Evolutionary conservation across 2,888 invertebrate species (phyloP).

Genomic region (Polydrusus pterygomalis): DNA sequence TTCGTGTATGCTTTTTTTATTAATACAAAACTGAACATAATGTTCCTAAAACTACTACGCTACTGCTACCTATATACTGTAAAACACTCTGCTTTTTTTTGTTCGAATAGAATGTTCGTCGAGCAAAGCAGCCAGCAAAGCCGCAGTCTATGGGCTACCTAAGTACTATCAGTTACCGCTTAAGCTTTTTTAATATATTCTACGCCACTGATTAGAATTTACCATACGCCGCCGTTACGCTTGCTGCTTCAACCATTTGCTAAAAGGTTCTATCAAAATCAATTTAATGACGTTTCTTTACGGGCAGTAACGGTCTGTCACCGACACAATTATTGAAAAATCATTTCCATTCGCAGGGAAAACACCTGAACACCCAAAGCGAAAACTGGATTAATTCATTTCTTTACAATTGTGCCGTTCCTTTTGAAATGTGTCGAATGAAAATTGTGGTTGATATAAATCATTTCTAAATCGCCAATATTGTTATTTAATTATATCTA

Average conservation of each 20-base stretch:
- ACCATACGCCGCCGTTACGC: neutral
- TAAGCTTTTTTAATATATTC: neutral
- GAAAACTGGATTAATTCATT: conserved; percentile 48
- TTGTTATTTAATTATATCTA: conserved; percentile 3
- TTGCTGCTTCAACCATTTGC: conserved; percentile 59
- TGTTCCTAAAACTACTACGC: too few relatives aligned
- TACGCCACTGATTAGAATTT: conserved; percentile 27
- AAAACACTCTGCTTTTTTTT: too few relatives aligned
- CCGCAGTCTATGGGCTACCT: too few relatives aligned
- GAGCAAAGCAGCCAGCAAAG: too few relatives aligned
- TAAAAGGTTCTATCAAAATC: conserved; percentile 63
- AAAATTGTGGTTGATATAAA: conserved; percentile 20
- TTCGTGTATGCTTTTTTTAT: too few relatives aligned
- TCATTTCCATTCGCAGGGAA: conserved; percentile 54
- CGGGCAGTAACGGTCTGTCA: conserved; percentile 53
- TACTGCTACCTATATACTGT: too few relatives aligned
- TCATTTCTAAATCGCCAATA: neutral
- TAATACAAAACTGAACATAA: too few relatives aligned
- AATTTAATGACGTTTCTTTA: conserved; percentile 60
- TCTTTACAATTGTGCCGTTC: conserved; percentile 50
- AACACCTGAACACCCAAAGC: conserved; percentile 49
- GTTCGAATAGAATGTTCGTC: too few relatives aligned
- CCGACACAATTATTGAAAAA: conserved; percentile 55
- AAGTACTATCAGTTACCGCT: too few relatives aligned
- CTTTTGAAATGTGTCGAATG: conserved; percentile 33